Base-by-base conservation (phyloP, 2,888 invertebrate species). In the Polyploca ridens region DNA sequence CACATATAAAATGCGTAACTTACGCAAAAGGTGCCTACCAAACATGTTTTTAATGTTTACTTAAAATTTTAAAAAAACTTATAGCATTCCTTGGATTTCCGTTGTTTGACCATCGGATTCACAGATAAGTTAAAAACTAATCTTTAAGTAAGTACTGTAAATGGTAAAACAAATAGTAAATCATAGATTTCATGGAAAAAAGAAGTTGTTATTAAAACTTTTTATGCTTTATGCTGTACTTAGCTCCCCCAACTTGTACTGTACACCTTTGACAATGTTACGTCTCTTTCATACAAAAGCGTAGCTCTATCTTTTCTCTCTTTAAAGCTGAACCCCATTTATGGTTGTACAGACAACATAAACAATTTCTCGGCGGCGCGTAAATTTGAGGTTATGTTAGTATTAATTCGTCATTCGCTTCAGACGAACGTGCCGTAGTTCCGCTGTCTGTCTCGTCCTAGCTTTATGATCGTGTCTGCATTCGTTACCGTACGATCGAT, bases 301-400 rank as follows among this genome's bases (percentile, higher is more conserved):
- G 58, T 57, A 66, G 66, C 65, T 46, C 66, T 88, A 86, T 86
- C 74, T 77, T 85, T 72, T 71, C 89, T 85, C 82, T 83, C 68
- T 80, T 88, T 84, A 78, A 82, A 82, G 77, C 82, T 84, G 88
- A 87, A 90, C 90, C 91, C 91, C 85, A 91, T 90, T 88, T 87
- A 87, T 86, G 82, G 81, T 78, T 81, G 85, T 85, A 85, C 88
- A 83, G 88, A 85, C 86, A 86, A 89, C 87, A 91, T 88, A 90
- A 91, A 93, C 89, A 90, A 89, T 91, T 86, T 89, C 89, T 87
- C 86, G 86, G 80, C 89, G 79, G 87, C 87, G 87, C 90, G 89
- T 90, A 91, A 89, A 87, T 93, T 93, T 92, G 87, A 93, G 92
- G 93, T 94, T 92, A 93, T 90, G 89, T 88, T 91, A 94, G 93